Evolutionary conservation across 2,113 vertebrate species (phyloP), one percentile per base, ranked within the genome.

Genomic region (Halichoerus grypus): DNA sequence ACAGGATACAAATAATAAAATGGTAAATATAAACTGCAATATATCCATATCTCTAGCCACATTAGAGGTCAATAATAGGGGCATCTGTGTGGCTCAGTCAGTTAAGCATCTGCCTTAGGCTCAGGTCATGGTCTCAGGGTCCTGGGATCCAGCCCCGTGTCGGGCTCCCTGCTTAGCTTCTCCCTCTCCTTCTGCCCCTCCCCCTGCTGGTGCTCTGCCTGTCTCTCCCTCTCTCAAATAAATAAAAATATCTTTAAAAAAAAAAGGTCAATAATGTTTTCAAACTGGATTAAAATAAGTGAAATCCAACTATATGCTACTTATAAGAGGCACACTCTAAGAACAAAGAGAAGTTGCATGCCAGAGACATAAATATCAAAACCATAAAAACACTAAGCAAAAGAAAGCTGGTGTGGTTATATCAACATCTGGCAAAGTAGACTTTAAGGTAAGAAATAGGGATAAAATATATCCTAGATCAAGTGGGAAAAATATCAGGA

Each of bases 261-360:
- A 31, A 12, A 31, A 31, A 65, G 28, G 28, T 42, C 80, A 80
- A 36, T 46, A 94, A 79, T 79, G n/a, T 53, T 53, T 57, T 94
- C 19, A 79, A 89, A 51, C 11, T 69, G 19, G 33, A 82, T 82
- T 87, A 76, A 96, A 96, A 71, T 79, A 71, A 92, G 53, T 28
- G 33, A n/a, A 82, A 57, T 82, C 18, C n/a, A 96, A 82, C 77
- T 53, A 22, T 33, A 72, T 67, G 13, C 51, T 59, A 33, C 46
- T 74, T 55, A 59, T 59, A 96, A 95, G 46, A 74, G 67, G 85
- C 0, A 3, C 7, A 26, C 24, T 51, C 22, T 93, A 93, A 57
- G 59, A 51, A 42, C 14, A 39, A 71, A 91, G 15, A 87, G 71
- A 96, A 76, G 3, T 39, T 95, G 21, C 61, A 46, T 46, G 16